These are phyloP conservation scores for Phalacrocorax carbo DNA, from an alignment of 2,113 vertebrate genomes.

Conservation along the genomic window DNA sequence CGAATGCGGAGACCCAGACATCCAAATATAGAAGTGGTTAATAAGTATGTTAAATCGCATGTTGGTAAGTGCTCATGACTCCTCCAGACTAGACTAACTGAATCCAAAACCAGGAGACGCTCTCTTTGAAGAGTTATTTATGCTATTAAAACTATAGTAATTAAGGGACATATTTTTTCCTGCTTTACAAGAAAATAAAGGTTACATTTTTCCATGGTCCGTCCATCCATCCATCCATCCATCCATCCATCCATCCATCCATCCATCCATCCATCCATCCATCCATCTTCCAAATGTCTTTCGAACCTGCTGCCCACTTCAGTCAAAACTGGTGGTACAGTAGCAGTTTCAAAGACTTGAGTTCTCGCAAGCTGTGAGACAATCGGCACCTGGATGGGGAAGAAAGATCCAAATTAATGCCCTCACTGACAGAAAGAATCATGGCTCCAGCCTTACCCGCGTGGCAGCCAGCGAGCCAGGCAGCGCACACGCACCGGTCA, in stretches of 20 bases:
- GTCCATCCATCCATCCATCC: neutral
- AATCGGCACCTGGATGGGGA: neutral
- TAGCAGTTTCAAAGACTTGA: neutral
- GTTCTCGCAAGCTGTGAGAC: neutral
- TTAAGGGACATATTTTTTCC: neutral
- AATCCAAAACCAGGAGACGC: neutral
- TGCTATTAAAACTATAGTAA: neutral
- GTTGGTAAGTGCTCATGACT: neutral
- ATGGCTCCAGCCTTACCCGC: neutral
- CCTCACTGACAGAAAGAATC: neutral
- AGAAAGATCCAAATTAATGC: neutral
- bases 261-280: neutral
- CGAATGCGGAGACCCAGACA: neutral
- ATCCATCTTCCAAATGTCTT: neutral
- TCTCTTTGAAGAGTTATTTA: neutral
- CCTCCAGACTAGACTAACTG: neutral
- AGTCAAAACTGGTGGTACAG: neutral
- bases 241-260: neutral
- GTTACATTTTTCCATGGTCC: neutral
- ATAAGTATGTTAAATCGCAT: neutral
- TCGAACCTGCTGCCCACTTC: neutral
- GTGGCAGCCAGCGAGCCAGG: neutral
- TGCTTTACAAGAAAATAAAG: neutral
- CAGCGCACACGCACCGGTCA: accelerated
- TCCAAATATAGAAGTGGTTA: neutral